phyloP scores from a whole-genome alignment of 2,113 vertebrate species.

The Thomomys bottae region DNA sequence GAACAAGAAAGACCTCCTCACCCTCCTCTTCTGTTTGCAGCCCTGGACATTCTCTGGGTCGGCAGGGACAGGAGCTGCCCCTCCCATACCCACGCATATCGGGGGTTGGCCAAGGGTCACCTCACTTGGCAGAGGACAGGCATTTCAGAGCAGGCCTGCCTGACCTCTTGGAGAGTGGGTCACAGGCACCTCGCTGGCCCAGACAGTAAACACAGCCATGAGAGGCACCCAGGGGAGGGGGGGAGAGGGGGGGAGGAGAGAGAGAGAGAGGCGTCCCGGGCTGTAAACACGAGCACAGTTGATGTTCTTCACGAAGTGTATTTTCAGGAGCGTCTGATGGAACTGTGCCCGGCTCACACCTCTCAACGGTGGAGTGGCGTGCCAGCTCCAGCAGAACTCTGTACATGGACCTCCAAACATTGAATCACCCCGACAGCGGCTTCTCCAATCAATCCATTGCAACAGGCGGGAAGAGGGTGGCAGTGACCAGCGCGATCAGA shows the following conservation, averaged over 20 bases:
- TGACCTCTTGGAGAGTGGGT: not conserved
- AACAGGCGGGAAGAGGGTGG: no score
- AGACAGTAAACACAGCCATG: not conserved
- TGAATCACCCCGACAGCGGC: not conserved
- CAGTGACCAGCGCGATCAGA: not conserved
- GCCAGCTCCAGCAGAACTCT: not conserved
- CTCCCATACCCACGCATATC: not conserved
- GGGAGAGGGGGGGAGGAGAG: no score
- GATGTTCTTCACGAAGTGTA: not conserved
- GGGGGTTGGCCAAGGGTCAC: not conserved
- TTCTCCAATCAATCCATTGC: not conserved
- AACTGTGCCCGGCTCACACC: not conserved
- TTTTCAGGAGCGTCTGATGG: not conserved
- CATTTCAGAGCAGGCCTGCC: not conserved
- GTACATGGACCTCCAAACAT: not conserved
- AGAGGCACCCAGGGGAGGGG: not conserved
- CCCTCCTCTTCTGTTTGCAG: not conserved
- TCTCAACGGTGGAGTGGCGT: not conserved
- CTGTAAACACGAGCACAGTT: not conserved
- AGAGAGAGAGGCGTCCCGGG: no score
- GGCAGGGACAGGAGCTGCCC: no score
- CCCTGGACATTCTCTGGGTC: not conserved
- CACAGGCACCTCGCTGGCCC: rapidly evolving
- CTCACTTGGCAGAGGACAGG: not conserved
- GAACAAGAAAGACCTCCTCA: rapidly evolving